Conservation (phyloP, 2,888 invertebrate genomes). For the Doris montereyensis region DNA sequence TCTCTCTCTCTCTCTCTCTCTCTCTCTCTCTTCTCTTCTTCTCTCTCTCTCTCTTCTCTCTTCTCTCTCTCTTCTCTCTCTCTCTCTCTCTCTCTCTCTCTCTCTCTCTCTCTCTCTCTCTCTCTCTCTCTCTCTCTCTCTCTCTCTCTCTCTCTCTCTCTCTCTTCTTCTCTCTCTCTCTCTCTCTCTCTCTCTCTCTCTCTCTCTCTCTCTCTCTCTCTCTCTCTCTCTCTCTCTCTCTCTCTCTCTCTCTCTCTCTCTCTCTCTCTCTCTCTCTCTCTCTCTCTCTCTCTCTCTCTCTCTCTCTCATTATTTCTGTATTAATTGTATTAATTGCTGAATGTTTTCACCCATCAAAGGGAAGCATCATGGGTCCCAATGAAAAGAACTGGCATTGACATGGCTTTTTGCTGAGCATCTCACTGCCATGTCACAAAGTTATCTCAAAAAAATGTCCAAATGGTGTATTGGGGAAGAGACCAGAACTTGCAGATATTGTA, state of each 20-base stretch:
- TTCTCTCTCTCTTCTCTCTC: slow-evolving; percentile 17
- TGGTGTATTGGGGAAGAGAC: too few species aligned
- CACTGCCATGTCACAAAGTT: too few species aligned
- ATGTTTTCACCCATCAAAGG: too few species aligned
- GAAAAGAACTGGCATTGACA: too few species aligned
- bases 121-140: slow-evolving; percentile 20
- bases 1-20: slow-evolving; percentile 16
- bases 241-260: slow-evolving; percentile 20
- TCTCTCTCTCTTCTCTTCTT: slow-evolving; percentile 20
- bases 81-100: background rate
- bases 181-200: background rate
- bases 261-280: slow-evolving; percentile 20
- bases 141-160: slow-evolving; percentile 17
- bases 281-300: background rate
- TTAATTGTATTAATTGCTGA: background rate
- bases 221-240: slow-evolving; percentile 17
- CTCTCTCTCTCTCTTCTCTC: too few species aligned
- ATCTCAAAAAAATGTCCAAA: too few species aligned
- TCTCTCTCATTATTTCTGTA: background rate
- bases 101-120: background rate
- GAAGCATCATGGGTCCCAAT: too few species aligned
- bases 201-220: slow-evolving; percentile 20
- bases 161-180: background rate
- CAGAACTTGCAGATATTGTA: too few species aligned
- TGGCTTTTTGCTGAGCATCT: too few species aligned